Conservation (phyloP, 37 sponge, comb jelly and placozoan species). For the Spongilla lacustris region DNA sequence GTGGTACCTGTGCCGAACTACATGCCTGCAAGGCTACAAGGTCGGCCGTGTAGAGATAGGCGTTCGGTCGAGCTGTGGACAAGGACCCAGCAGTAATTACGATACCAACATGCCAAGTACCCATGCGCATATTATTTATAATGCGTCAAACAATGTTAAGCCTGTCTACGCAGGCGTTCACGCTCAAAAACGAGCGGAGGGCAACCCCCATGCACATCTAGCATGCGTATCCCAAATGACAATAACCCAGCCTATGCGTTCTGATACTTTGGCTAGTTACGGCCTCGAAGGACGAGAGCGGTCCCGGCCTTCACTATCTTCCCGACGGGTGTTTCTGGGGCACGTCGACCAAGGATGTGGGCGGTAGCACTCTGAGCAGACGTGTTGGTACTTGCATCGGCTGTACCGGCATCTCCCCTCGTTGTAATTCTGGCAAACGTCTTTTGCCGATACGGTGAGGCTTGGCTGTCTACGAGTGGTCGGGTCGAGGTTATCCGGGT, state of each 20-base stretch:
- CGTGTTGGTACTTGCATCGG: not conserved
- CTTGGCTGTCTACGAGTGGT: too few relatives aligned
- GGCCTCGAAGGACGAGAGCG: not conserved
- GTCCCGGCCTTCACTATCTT: not conserved
- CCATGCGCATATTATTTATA: too few relatives aligned
- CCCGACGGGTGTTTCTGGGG: not conserved
- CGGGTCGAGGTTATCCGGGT: constrained; percentile 1
- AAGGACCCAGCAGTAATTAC: too few relatives aligned
- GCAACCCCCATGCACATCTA: not conserved
- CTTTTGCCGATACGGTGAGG: not conserved
- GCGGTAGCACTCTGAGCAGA: constrained; percentile 6
- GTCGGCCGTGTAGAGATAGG: not conserved
- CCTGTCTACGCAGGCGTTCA: too few relatives aligned
- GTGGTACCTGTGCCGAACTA: too few relatives aligned
- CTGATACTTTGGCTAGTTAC: not conserved
- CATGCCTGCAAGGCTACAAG: not conserved
- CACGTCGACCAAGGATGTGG: not conserved
- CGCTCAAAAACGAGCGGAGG: too few relatives aligned
- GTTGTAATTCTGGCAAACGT: not conserved
- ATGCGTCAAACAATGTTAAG: too few relatives aligned
- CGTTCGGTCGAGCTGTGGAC: not conserved
- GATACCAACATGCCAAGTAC: too few relatives aligned
- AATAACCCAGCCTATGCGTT: not conserved
- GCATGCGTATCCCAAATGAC: not conserved
- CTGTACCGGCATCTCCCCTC: constrained; percentile 3